Evolutionary conservation across 1,140 invertebrate species (phyloP).

Genomic region (Drosophila rufa): DNA sequence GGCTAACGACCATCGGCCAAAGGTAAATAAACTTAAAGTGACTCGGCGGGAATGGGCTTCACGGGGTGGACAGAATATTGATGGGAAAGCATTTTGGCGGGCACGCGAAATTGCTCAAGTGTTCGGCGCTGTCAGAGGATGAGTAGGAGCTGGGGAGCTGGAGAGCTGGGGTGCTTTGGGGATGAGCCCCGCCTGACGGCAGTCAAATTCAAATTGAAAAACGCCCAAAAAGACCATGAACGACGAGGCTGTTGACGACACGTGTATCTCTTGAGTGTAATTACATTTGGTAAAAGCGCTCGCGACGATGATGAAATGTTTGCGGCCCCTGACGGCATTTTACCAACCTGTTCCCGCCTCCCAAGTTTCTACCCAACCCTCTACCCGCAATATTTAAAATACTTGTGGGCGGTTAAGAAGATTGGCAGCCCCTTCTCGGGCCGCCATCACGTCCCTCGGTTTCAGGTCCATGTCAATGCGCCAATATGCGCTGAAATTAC

Average conservation of each 20-base stretch:
- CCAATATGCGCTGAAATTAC: slow-evolving; percentile 72
- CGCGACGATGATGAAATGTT: slow-evolving; percentile 52
- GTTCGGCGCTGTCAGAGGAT: slow-evolving; percentile 27
- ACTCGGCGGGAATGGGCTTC: slow-evolving; percentile 13
- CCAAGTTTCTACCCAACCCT: neutral
- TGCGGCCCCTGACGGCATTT: slow-evolving; percentile 66
- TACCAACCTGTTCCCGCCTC: slow-evolving; percentile 22
- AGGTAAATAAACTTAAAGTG: slow-evolving; percentile 68
- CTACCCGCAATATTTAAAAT: slow-evolving; percentile 17
- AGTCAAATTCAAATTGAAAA: slow-evolving; percentile 78
- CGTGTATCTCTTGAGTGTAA: slow-evolving; percentile 81
- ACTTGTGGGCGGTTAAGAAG: slow-evolving; percentile 53
- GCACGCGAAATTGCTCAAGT: slow-evolving; percentile 49
- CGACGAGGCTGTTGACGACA: slow-evolving; percentile 58
- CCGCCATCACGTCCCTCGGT: slow-evolving; percentile 1
- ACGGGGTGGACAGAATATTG: slow-evolving; percentile 39
- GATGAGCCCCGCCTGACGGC: slow-evolving; percentile 31
- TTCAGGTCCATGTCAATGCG: slow-evolving; percentile 65
- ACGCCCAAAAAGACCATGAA: slow-evolving; percentile 31
- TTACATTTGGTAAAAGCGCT: slow-evolving; percentile 78
- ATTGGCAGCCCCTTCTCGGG: slow-evolving; percentile 23
- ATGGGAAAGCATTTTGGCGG: slow-evolving; percentile 55
- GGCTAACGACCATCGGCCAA: slow-evolving; percentile 51
- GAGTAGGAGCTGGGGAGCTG: slow-evolving; percentile 8
- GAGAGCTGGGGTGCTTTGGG: neutral